Conservation (phyloP, 2,797 vertebrate species). For the Propithecus deckenii region DNA sequence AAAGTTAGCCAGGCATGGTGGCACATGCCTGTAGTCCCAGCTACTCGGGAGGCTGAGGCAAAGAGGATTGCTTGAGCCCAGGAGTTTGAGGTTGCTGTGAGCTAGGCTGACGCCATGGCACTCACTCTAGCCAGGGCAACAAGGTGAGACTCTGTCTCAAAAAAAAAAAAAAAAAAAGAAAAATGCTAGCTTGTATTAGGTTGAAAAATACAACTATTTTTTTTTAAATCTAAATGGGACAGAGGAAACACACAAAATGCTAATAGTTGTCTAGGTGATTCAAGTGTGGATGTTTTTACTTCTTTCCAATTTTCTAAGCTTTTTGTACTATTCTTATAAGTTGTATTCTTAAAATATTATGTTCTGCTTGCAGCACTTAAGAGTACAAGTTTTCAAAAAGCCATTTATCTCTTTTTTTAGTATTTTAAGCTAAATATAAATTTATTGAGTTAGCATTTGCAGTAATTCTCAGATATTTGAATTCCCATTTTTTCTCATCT, state of each 20-base stretch:
- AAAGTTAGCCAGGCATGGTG: too few species aligned
- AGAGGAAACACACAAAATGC: constrained; percentile 18
- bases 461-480: neutral
- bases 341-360: neutral
- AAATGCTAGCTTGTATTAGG: constrained; percentile 16
- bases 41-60: too few species aligned
- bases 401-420: neutral
- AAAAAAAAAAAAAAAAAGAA: neutral
- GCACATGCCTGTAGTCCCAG: too few species aligned
- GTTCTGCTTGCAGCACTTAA: neutral
- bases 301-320: constrained; percentile 28
- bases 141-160: too few species aligned
- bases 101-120: too few species aligned
- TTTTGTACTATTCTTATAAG: neutral
- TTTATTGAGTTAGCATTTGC: neutral
- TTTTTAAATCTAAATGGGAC: neutral
- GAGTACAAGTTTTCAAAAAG: neutral
- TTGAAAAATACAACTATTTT: neutral
- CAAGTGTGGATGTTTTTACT: neutral
- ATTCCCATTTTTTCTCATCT: constrained; percentile 6
- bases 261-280: neutral
- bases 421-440: constrained; percentile 47
- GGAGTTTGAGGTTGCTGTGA: too few species aligned
- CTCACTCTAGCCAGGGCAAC: too few species aligned
- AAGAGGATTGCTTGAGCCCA: too few species aligned